Conservation (phyloP, 2,797 vertebrate species). For the Euphonia xanthogaster region DNA sequence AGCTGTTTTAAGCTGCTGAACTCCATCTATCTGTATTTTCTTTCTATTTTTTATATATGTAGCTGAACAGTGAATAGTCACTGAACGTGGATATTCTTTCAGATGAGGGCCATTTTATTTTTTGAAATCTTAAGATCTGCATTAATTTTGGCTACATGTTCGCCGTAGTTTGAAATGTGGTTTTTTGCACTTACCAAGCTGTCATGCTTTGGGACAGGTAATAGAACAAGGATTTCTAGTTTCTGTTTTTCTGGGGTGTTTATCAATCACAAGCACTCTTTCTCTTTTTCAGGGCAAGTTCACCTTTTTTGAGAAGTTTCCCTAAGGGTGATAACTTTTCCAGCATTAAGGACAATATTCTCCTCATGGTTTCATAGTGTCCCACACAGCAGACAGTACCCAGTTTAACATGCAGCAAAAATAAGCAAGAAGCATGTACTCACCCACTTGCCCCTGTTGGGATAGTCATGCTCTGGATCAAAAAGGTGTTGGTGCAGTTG, state of each 20-base stretch:
- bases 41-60: background rate
- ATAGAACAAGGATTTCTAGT: background rate
- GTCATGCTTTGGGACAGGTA: background rate
- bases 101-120: background rate
- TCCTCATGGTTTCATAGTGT: background rate
- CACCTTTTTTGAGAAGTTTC: background rate
- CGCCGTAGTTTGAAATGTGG: background rate
- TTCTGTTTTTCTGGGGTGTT: background rate
- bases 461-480: constrained; percentile 94
- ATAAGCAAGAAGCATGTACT: constrained; percentile 60
- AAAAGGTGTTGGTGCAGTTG: constrained; percentile 95
- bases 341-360: background rate
- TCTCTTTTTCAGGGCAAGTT: background rate
- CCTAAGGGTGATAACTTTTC: background rate
- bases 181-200: background rate
- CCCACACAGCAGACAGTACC: background rate
- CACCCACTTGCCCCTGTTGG: constrained; percentile 91
- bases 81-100: background rate
- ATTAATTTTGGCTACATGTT: background rate
- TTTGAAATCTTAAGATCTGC: background rate
- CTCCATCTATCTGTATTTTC: background rate
- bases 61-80: background rate
- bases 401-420: background rate
- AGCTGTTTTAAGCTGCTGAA: background rate
- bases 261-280: background rate